phyloP scores from a whole-genome alignment of 2,888 invertebrate species.

The Rhamnusium bicolor region DNA sequence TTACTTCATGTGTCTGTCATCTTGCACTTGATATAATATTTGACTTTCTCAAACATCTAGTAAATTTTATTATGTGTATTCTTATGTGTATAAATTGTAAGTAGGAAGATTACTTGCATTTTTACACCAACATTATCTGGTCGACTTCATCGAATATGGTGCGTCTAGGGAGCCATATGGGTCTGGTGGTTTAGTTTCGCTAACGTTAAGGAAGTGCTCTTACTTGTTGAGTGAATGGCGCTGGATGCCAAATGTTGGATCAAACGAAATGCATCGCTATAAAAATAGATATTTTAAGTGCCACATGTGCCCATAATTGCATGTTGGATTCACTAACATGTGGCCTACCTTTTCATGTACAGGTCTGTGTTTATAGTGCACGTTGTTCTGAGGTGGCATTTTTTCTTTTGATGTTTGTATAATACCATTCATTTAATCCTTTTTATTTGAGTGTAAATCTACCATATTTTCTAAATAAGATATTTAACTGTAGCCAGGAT shows the following conservation, averaged over 20 bases:
- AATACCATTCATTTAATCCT: background rate
- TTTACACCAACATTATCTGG: conserved; percentile 15
- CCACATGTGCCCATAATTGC: conserved; percentile 69
- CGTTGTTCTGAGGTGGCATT: background rate
- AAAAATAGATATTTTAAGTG: conserved; percentile 68
- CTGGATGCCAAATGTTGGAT: conserved; percentile 69
- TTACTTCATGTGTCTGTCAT: no score
- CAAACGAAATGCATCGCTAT: conserved; percentile 63
- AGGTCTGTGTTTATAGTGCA: background rate
- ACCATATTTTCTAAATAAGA: background rate
- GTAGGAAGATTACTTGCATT: background rate
- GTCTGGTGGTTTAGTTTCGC: conserved; percentile 56
- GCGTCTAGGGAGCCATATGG: conserved; percentile 57
- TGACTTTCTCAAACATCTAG: no score
- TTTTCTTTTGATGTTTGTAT: background rate
- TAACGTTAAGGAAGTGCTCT: conserved; percentile 62
- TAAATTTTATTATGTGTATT: no score
- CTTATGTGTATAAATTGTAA: no score
- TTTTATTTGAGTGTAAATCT: background rate
- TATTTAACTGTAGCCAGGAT: background rate
- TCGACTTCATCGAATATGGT: background rate
- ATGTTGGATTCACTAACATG: conserved; percentile 62
- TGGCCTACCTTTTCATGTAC: conserved; percentile 50
- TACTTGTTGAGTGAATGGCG: conserved; percentile 56
- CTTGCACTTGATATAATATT: no score